These are phyloP conservation scores for Chromobotia macracanthus DNA, from an alignment of 2,797 vertebrate species.

Conservation along the genomic window DNA sequence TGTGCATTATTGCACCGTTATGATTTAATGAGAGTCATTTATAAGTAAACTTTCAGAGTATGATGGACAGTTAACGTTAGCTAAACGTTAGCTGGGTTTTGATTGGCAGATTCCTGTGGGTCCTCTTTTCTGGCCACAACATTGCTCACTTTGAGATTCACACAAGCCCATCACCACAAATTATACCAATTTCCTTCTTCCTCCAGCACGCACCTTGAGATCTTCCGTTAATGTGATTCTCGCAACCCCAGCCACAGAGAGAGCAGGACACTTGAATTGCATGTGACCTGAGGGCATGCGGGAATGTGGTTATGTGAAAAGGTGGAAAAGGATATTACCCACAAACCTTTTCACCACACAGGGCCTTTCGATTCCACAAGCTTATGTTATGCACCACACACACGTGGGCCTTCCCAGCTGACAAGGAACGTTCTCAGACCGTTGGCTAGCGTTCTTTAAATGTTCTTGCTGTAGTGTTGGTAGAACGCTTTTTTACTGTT, in stretches of 20 bases:
- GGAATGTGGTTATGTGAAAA: neutral
- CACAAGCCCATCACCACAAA: neutral
- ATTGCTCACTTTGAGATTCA: neutral
- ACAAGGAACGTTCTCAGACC: no score
- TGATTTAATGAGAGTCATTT: neutral
- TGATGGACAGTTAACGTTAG: neutral
- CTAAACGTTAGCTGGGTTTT: neutral
- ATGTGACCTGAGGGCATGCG: neutral
- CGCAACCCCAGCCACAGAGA: neutral
- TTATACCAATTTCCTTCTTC: conserved; percentile 1
- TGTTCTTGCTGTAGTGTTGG: no score
- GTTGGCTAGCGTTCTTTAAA: no score
- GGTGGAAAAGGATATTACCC: conserved; percentile 18
- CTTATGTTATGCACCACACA: neutral
- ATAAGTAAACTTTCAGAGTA: neutral
- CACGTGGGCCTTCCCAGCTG: neutral
- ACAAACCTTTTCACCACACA: neutral
- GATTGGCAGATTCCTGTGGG: neutral
- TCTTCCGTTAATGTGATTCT: neutral
- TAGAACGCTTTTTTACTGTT: no score
- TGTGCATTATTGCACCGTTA: neutral
- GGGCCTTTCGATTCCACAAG: neutral
- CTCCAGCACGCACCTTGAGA: neutral
- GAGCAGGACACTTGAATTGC: neutral
- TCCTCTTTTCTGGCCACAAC: neutral